Conservation (phyloP, 2,888 invertebrate genomes). For the Hybos culiciformis region DNA sequence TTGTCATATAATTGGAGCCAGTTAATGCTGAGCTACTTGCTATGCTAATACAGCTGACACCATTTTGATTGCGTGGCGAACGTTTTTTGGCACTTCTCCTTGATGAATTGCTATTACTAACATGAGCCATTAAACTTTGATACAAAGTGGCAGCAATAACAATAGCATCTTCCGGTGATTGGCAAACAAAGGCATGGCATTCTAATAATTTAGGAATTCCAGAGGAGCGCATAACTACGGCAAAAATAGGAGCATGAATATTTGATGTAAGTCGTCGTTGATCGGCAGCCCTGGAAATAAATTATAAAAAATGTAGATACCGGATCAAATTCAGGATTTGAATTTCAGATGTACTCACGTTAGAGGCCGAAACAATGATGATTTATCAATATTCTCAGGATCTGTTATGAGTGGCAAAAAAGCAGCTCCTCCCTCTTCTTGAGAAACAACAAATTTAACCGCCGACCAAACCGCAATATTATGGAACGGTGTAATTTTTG, state of each 20-base stretch:
- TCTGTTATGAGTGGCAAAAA: slow-evolving; percentile 75
- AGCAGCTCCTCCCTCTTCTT: slow-evolving; percentile 47
- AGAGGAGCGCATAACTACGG: slow-evolving; percentile 71
- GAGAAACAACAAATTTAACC: slow-evolving; percentile 65
- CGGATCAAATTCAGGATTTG: neutral
- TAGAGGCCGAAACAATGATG: slow-evolving; percentile 45
- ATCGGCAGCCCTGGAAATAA: slow-evolving; percentile 27
- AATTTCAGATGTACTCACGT: slow-evolving; percentile 21
- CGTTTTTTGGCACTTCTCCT: slow-evolving; percentile 35
- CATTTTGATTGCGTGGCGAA: slow-evolving; percentile 54
- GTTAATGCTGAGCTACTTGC: slow-evolving; percentile 45
- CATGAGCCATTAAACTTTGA: slow-evolving; percentile 72
- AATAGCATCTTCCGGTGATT: slow-evolving; percentile 79
- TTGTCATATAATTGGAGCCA: slow-evolving; percentile 27
- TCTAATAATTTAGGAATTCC: slow-evolving; percentile 67
- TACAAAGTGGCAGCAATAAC: slow-evolving; percentile 84
- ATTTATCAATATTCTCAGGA: slow-evolving; percentile 63
- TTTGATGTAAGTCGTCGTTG: slow-evolving; percentile 35
- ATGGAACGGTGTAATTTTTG: slow-evolving; percentile 63
- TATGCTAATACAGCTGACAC: slow-evolving; percentile 62
- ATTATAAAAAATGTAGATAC: neutral
- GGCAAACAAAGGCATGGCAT: slow-evolving; percentile 84
- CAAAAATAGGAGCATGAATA: slow-evolving; percentile 71
- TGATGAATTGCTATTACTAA: slow-evolving; percentile 45
- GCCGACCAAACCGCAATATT: slow-evolving; percentile 91